Evolutionary conservation across 2,113 vertebrate genomes (phyloP).

Genomic region (Arvicanthis niloticus): DNA sequence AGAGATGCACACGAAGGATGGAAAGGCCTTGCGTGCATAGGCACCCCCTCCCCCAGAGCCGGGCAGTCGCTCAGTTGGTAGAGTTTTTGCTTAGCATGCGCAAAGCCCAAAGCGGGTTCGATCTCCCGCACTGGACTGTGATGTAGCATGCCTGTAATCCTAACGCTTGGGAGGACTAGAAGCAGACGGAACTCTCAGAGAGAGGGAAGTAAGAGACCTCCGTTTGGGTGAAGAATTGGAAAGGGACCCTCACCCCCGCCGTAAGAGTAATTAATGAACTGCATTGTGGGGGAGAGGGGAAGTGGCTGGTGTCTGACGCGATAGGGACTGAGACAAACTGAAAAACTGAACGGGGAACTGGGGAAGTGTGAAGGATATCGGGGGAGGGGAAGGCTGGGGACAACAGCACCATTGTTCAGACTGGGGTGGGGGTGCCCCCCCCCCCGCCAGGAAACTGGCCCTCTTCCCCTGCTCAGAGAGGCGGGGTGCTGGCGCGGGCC

Average conservation of each 20-base stretch:
- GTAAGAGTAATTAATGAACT: too few relatives aligned
- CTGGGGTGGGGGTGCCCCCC: conserved; percentile 37
- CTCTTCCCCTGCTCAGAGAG: conserved; percentile 62
- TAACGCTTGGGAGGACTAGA: not conserved
- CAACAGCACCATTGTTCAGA: conserved; percentile 69
- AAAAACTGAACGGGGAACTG: not conserved
- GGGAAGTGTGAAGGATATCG: not conserved
- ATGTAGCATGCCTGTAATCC: not conserved
- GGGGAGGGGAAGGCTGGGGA: conserved; percentile 44
- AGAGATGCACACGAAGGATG: not conserved
- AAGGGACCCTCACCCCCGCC: too few relatives aligned
- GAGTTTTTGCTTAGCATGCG: not conserved
- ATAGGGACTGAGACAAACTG: not conserved
- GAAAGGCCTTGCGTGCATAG: not conserved
- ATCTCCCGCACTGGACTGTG: not conserved
- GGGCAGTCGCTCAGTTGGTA: not conserved
- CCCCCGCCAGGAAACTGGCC: conserved; percentile 77
- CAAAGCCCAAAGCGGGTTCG: not conserved
- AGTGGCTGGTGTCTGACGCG: not conserved
- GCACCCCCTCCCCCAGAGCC: not conserved
- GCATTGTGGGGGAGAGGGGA: too few relatives aligned
- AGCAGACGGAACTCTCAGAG: not conserved
- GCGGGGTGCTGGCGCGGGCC: not conserved
- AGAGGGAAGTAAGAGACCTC: not conserved
- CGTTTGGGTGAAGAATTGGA: not conserved